phyloP scores from a whole-genome alignment of 2,888 invertebrate species.

The Lapara coniferarum region DNA sequence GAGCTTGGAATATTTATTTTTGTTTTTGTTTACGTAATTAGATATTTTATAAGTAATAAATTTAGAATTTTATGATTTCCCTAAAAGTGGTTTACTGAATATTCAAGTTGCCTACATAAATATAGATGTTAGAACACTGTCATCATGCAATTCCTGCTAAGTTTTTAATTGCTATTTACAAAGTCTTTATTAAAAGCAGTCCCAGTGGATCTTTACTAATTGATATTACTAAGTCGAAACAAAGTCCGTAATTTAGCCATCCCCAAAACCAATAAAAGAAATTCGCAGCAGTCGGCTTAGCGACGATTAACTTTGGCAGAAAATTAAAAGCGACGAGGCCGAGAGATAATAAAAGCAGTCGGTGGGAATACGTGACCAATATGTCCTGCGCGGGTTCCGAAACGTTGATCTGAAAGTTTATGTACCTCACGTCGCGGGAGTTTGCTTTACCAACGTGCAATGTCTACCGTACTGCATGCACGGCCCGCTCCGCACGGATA shows the following conservation, averaged over 20 bases:
- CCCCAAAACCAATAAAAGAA: slow-evolving; percentile 60
- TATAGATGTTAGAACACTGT: too few relatives aligned
- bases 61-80: too few relatives aligned
- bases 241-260: slow-evolving; percentile 38
- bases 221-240: slow-evolving; percentile 35
- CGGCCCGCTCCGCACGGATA: slow-evolving; percentile 56
- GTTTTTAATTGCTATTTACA: neutral
- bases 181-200: slow-evolving; percentile 1
- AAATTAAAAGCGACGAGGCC: slow-evolving; percentile 72
- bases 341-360: slow-evolving; percentile 73
- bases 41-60: too few relatives aligned
- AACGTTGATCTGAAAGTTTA: slow-evolving; percentile 60
- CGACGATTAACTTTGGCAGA: slow-evolving; percentile 65
- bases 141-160: neutral
- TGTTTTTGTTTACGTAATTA: too few relatives aligned
- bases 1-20: too few relatives aligned
- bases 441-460: slow-evolving; percentile 76
- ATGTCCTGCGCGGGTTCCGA: slow-evolving; percentile 64
- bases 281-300: slow-evolving; percentile 59
- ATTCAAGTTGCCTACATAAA: too few relatives aligned
- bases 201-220: slow-evolving; percentile 30
- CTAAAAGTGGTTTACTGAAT: too few relatives aligned
- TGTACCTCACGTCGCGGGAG: slow-evolving; percentile 74
- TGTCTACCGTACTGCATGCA: slow-evolving; percentile 65
- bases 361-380: slow-evolving; percentile 77